Base-by-base conservation (phyloP, 1,140 invertebrate species). In the Lanistes nyassanus region DNA sequence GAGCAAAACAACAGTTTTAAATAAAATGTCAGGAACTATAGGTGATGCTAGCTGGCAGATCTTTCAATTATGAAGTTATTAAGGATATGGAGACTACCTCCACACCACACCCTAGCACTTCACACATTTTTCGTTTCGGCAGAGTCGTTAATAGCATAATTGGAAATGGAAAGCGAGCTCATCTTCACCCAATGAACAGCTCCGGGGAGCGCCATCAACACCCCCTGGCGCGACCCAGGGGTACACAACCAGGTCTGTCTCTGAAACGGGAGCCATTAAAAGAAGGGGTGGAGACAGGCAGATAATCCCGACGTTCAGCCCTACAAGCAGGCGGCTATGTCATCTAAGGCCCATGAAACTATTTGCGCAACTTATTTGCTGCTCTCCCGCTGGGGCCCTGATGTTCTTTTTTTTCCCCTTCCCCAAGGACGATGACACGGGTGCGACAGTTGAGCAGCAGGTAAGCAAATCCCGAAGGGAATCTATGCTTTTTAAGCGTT, bases 281-380 rank as follows among this genome's bases (percentile, higher is more conserved):
- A 36, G 37, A 39, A 39, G 65, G 36, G 65, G 65, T 67, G 65
- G 65, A 39, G n/a, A 36, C 4, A 67, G 65, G 65, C 36, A 19
- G 65, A 67, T 67, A 67, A 67, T 67, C 65, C 65, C n/a, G n/a
- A 6, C 65, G 31, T 42, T 39, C n/a, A 21, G n/a, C 36, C 36
- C 31, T 36, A 36, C 23, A 23, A 37, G 34, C 65, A 67, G 65
- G 26, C 65, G 65, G 42, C 65, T 26, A 3, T 37, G 65, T 42
- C 65, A 67, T 23, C 31, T 6, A 67, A 67, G 36, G 42, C 34
- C 13, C 36, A 39, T 23, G 37, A 67, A 67, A 67, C 39, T 67
- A 67, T 67, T 67, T 67, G 65, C 39, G 34, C 19, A 67, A 67
- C 65, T 67, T 67, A 67, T 67, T 67, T 67, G 36, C 37, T 23